phyloP scores from a whole-genome alignment of 2,113 vertebrate genomes.

The Ovis canadensis region DNA sequence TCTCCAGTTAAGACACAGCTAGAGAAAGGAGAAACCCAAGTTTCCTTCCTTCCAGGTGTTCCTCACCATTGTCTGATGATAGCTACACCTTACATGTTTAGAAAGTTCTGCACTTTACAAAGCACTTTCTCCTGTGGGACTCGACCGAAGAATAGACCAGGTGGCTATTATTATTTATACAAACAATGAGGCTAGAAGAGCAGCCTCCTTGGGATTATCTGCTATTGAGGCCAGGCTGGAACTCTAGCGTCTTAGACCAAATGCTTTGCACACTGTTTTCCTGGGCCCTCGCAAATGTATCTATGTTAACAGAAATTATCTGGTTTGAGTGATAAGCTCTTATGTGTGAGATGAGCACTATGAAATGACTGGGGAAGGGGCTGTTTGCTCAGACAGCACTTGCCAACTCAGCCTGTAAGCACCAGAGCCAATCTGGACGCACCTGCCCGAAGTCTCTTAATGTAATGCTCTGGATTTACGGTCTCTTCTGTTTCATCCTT shows the following conservation, averaged over 20 bases:
- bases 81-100: neutral
- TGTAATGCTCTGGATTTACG: neutral
- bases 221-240: neutral
- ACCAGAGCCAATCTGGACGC: neutral
- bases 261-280: neutral
- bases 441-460: neutral
- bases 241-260: neutral
- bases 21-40: neutral
- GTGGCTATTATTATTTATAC: neutral
- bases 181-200: neutral
- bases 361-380: neutral
- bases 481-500: neutral
- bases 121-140: neutral
- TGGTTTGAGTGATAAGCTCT: neutral
- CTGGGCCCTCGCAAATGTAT: neutral
- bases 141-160: neutral
- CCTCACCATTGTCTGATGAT: neutral
- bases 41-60: neutral
- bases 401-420: neutral
- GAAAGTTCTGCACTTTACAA: neutral
- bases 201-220: neutral
- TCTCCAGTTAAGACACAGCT: neutral
- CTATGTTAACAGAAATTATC: neutral
- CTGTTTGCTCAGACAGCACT: neutral
- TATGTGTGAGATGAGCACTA: neutral